A percentile compares a stretch with the other conserved stretches of the same genome.
phyloP scores from a whole-genome alignment of 2,888 invertebrate genomes.

The Drosophila nr. perissopoda region DNA sequence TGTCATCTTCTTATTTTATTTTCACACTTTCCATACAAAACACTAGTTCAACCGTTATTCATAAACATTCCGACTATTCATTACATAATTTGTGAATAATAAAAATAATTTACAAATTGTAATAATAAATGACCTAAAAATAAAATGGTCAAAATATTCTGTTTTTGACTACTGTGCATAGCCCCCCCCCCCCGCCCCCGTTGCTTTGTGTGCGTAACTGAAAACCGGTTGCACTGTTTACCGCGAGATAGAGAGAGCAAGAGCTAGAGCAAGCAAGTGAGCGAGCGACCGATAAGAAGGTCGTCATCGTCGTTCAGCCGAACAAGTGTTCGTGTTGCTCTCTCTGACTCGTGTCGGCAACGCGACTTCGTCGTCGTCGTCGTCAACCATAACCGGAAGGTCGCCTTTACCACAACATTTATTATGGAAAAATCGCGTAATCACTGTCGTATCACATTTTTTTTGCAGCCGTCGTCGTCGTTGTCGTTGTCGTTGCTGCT shows the following conservation, averaged over 20 bases:
- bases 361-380: conserved; percentile 26
- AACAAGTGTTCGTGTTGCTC: conserved; percentile 60
- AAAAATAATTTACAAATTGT: background rate
- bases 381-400: conserved; percentile 78
- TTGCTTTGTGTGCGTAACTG: conserved; percentile 56
- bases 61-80: background rate
- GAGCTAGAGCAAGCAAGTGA: conserved; percentile 25
- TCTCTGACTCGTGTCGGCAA: conserved; percentile 41
- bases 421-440: conserved; percentile 82
- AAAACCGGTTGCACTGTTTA: conserved; percentile 80
- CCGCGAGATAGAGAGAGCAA: conserved; percentile 47
- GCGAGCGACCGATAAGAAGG: conserved; percentile 63
- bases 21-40: background rate
- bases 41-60: background rate
- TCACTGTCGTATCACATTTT: conserved; percentile 78
- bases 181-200: conserved; percentile 18
- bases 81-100: background rate
- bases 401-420: conserved; percentile 82
- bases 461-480: conserved; percentile 33
- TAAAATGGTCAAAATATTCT: background rate
- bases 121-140: background rate
- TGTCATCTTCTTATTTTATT: background rate
- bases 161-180: conserved; percentile 27
- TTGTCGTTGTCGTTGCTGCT: conserved; percentile 22
- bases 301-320: conserved; percentile 69